These are phyloP conservation scores for Metaphire vulgaris DNA, from an alignment of 1,140 invertebrate species.

Conservation along the genomic window DNA sequence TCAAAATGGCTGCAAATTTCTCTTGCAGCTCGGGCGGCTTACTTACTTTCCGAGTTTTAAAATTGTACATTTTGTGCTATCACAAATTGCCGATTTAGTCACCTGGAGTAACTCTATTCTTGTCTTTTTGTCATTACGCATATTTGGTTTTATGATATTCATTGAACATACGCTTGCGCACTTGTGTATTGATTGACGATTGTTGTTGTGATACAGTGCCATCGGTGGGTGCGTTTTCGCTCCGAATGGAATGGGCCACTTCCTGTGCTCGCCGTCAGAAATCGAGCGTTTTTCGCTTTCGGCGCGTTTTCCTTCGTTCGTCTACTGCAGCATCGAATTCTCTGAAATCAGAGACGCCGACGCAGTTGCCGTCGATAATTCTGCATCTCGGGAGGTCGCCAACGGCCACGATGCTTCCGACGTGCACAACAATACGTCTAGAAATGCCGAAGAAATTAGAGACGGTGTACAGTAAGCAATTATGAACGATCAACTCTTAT, in stretches of 20 bases:
- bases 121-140: no score
- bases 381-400: neutral
- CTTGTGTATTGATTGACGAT: no score
- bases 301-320: constrained; percentile 58
- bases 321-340: neutral
- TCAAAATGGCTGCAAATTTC: no score
- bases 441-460: neutral
- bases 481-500: no score
- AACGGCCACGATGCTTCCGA: neutral
- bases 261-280: constrained; percentile 86
- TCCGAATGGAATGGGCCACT: constrained; percentile 80
- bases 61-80: no score
- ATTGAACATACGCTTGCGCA: no score
- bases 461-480: neutral
- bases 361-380: neutral
- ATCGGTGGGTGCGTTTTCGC: constrained; percentile 67
- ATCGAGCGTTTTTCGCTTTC: constrained; percentile 80
- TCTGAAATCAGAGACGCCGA: neutral
- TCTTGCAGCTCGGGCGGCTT: no score
- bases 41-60: no score
- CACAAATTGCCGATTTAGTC: no score
- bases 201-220: neutral
- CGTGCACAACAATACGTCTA: no score
- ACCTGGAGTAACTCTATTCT: no score
- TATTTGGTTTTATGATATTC: no score